Conservation (phyloP, 2,888 invertebrate species). For the Amiota minor region DNA sequence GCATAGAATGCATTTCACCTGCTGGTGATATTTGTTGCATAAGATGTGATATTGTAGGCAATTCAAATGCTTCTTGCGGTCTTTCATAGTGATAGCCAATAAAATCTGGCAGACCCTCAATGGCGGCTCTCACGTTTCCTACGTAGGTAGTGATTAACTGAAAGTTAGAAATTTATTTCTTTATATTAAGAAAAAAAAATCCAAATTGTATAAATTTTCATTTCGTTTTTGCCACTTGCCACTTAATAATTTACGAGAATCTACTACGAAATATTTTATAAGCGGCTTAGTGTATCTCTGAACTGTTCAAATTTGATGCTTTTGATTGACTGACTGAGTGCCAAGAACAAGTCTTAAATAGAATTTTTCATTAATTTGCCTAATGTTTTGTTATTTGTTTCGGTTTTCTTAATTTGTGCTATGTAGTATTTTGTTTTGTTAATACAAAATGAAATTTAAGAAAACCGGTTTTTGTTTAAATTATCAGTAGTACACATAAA, state of each 20-base stretch:
- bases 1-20: neutral
- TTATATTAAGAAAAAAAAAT: neutral
- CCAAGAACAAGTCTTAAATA: neutral
- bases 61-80: neutral
- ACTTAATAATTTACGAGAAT: too few species aligned
- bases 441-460: too few species aligned
- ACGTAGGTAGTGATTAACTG: neutral
- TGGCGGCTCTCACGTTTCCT: neutral
- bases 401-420: too few species aligned
- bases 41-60: neutral
- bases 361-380: too few species aligned
- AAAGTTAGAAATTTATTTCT: conserved; percentile 8
- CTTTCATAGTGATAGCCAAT: conserved; percentile 22
- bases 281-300: neutral
- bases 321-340: conserved; percentile 1
- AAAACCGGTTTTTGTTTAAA: too few species aligned
- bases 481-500: too few species aligned
- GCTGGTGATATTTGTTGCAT: neutral
- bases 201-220: neutral
- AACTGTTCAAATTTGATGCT: neutral
- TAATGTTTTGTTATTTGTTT: too few species aligned
- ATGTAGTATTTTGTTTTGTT: too few species aligned
- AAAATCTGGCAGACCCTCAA: neutral
- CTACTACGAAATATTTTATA: neutral
- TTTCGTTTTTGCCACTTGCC: neutral